phyloP scores from a whole-genome alignment of 1,140 invertebrate species.

The Diorhabda sublineata region DNA sequence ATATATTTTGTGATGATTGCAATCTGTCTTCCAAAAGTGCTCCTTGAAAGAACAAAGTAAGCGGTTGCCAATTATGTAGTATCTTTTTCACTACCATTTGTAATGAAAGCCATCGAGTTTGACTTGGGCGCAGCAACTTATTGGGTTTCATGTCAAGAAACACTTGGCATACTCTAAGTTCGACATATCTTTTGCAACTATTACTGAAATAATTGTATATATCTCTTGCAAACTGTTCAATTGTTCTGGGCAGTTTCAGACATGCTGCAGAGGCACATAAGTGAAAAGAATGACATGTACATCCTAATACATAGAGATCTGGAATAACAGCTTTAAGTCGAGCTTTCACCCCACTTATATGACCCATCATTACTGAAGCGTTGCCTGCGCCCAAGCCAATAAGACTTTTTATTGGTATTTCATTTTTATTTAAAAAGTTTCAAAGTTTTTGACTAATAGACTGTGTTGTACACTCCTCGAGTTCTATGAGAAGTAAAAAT shows the following conservation, averaged over 20 bases:
- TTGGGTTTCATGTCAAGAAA: slow-evolving; percentile 36
- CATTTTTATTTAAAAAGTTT: slow-evolving; percentile 38
- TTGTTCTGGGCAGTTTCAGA: slow-evolving; percentile 18
- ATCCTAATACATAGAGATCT: slow-evolving; percentile 14
- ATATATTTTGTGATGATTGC: background rate
- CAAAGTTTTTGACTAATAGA: slow-evolving; percentile 30
- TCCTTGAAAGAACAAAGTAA: slow-evolving; percentile 21
- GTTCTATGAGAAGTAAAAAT: slow-evolving; percentile 37
- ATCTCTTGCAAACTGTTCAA: slow-evolving; percentile 26
- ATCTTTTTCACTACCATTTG: slow-evolving; percentile 41
- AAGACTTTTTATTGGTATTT: slow-evolving; percentile 44
- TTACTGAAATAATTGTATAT: slow-evolving; percentile 34
- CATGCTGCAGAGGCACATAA: slow-evolving; percentile 25
- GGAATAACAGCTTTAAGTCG: slow-evolving; percentile 15
- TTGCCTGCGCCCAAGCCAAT: slow-evolving; percentile 46
- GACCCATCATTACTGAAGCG: slow-evolving; percentile 43
- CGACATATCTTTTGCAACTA: slow-evolving; percentile 34
- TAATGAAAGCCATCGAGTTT: slow-evolving; percentile 37
- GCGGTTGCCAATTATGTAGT: slow-evolving; percentile 42
- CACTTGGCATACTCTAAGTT: slow-evolving; percentile 33
- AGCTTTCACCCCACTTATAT: slow-evolving; percentile 38
- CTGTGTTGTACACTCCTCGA: slow-evolving; percentile 36
- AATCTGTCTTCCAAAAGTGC: slow-evolving; percentile 1
- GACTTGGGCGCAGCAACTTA: slow-evolving; percentile 32
- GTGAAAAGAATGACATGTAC: slow-evolving; percentile 20